Evolutionary conservation across 2,797 vertebrate species (phyloP), one percentile per base, ranked within the genome.

Genomic region (Spinibarbus caldwelli): DNA sequence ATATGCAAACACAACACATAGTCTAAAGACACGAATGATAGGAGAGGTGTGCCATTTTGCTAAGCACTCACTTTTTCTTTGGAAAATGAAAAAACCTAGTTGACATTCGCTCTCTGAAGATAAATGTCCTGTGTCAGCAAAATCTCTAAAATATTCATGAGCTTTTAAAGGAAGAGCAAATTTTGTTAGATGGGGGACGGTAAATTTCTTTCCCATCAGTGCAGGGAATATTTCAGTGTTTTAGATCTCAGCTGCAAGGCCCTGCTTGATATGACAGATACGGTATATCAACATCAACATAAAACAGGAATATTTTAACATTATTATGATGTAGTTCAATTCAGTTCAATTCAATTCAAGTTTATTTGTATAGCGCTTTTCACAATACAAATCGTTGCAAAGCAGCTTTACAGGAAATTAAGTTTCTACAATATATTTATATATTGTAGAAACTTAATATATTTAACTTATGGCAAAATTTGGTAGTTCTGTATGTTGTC

Each of bases 71-170:
- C 1, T 19, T 49, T 4, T 54, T 54, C n/a, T 72, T 43, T 1
- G 5, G 11, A 41, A 43, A 71, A 71, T 70, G 21, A 17, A 23
- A 70, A 38, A 80, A 54, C 3, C 0, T 23, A 43, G 5, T 31
- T 76, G 9, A 54, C 7, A 26, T 43, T 41, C 34, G 2, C 21
- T 29, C 45, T 11, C 26, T 59, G n/a, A 29, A 31, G 66, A 83
- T 72, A 26, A 82, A 64, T 12, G n/a, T 66, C 52, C 45, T n/a
- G n/a, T 54, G 49, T 59, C 75, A 78, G 66, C n/a, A 54, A 45
- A 82, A 36, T 52, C 83, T 77, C 36, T 85, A 3, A 84, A 88
- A 83, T 80, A 83, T 86, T 26, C 34, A 84, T 82, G 47, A 83
- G 64, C 66, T 52, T 85, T 85, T 38, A 59, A 47, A 41, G 21